Base-by-base conservation (phyloP, 2,113 vertebrate genomes). In the Clupea harengus region DNA sequence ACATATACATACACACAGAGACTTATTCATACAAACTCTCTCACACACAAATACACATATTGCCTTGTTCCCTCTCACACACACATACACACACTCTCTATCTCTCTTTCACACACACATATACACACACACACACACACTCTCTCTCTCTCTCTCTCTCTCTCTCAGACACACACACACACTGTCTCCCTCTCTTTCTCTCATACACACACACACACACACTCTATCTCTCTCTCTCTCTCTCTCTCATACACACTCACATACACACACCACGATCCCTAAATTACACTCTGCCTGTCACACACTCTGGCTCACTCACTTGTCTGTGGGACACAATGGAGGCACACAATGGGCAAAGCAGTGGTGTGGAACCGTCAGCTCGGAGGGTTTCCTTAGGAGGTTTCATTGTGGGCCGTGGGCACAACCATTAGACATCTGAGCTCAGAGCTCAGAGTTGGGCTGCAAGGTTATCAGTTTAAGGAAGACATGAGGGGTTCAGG, bases 41-140 rank as follows among this genome's bases (percentile, higher is more conserved):
- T n/a, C n/a, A n/a, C n/a, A n/a, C n/a, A n/a, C n/a, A n/a, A n/a
- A n/a, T 57, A 54, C 49, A 15, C 50, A 52, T 15, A 13, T 8
- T 15, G 2, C 15, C 13, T 13, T 8, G 15, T 15, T 15, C 9
- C 2, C 2, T 39, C 39, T 39, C 39, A 39, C 39, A 39, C 39
- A 39, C 39, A 39, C 39, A 39, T 39, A 39, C 39, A 39, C 39
- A 39, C 39, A 39, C 39, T 39, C 39, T 39, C 39, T 39, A 1
- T 39, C 92, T 89, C 91, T 93, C 92, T 94, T 92, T 94, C 94
- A 39, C 39, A 39, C 2, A 39, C 39, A 39, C 39, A 13, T 80
- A 32, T 15, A 67, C n/a, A 11, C n/a, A 28, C n/a, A 67, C 22
- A 85, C 86, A 78, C 50, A 64, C 45, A n/a, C 32, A 3, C 81